Evolutionary conservation across 2,797 vertebrate species (phyloP), one percentile per base, ranked within the genome.

Genomic region (Danio aesculapii): DNA sequence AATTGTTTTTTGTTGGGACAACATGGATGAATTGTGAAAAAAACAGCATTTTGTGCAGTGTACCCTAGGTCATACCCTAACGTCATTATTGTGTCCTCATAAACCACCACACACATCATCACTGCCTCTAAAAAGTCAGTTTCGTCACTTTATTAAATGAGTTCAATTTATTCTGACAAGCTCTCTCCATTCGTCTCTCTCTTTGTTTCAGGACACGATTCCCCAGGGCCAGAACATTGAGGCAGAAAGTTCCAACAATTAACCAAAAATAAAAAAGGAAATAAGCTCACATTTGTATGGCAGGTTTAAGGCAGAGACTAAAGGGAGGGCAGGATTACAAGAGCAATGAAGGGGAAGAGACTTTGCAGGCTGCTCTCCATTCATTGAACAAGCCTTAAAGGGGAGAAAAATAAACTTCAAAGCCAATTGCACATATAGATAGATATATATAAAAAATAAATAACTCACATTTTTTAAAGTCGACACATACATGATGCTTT

Each of bases 131-230:
- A 59, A 61, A 50, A 17, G 21, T 71, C 62, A 67, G 39, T 84
- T 87, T 85, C 9, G 39, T 82, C 82, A 84, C 66, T 85, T 85
- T 87, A 87, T 85, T 86, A 83, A 85, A 86, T 63, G 73, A 83
- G 80, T 77, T 75, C 67, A 77, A 71, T 76, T 83, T 66, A 83
- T 81, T 83, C 72, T 66, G 62, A 83, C 49, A 84, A 59, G 74
- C 55, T 73, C 50, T 69, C 70, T 77, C 50, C 53, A 66, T 69
- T 79, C 44, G 63, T 78, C 52, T 70, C 63, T 81, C 16, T 74
- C 71, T 74, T 75, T 79, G 16, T 79, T 59, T 83, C 39, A 75
- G 53, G 66, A 39, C 52, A 62, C 17, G 9, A 63, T 63, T 52
- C 66, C n/a, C 66, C 41, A 39, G 59, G 69, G 46, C 61, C 71